Percentiles rank a stretch among this genome's conserved stretches.
Conservation (phyloP, 2,888 invertebrate species). For the Creontiades dilutus region DNA sequence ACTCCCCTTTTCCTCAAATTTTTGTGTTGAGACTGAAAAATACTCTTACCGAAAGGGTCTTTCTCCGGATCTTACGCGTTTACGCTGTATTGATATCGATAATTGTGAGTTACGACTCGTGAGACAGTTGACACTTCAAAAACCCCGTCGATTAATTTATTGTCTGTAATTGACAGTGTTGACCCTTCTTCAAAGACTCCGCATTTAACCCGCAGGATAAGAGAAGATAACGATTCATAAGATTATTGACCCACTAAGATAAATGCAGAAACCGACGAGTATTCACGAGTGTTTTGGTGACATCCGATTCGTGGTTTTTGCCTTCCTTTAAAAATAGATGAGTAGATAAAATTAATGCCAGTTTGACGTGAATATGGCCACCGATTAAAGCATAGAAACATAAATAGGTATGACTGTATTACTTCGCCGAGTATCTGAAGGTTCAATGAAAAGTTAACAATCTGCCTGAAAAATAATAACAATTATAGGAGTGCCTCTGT, state of each 20-base stretch:
- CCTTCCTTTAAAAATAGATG: neutral
- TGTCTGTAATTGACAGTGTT: neutral
- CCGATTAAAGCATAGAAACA: too few species aligned
- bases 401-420: too few species aligned
- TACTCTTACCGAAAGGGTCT: too few species aligned
- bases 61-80: too few species aligned
- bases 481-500: too few species aligned
- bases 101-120: neutral
- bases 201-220: neutral
- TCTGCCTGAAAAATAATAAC: too few species aligned
- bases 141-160: neutral
- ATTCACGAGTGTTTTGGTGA: neutral
- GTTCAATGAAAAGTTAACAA: too few species aligned
- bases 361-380: too few species aligned
- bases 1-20: too few species aligned
- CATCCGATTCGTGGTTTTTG: neutral
- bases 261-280: neutral
- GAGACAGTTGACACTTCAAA: neutral
- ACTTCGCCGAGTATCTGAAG: too few species aligned
- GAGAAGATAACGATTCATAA: neutral
- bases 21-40: too few species aligned
- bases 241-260: neutral
- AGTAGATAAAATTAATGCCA: too few species aligned
- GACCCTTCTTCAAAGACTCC: neutral
- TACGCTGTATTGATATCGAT: neutral